Conservation (phyloP, 1,140 invertebrate species). For the Polyergus mexicanus region DNA sequence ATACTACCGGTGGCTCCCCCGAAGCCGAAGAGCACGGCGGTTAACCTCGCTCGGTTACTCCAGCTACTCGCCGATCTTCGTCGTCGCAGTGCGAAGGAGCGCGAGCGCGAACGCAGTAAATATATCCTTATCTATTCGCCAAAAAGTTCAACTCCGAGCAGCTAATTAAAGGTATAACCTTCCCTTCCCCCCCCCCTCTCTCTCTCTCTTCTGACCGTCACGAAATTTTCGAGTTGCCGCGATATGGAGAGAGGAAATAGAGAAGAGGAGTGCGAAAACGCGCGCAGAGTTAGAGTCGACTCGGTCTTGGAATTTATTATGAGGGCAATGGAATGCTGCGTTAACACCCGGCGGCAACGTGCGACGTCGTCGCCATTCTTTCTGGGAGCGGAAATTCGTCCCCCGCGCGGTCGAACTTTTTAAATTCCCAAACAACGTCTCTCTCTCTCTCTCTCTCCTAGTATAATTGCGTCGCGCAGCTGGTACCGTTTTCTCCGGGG, state of each 20-base stretch:
- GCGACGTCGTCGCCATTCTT: conserved; percentile 48
- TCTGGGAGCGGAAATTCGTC: conserved; percentile 26
- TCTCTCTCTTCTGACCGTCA: not conserved
- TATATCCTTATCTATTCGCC: conserved; percentile 81
- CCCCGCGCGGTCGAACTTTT: conserved; percentile 29
- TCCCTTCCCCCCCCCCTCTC: conserved; percentile 21
- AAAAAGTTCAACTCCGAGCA: conserved; percentile 78
- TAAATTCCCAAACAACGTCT: conserved; percentile 41
- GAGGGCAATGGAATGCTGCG: conserved; percentile 33
- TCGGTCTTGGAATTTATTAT: conserved; percentile 45
- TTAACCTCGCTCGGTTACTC: conserved; percentile 72
- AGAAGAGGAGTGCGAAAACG: conserved; percentile 8
- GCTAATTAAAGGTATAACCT: conserved; percentile 81
- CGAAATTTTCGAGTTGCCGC: conserved; percentile 44
- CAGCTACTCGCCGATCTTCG: conserved; percentile 10
- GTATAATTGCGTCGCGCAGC: conserved; percentile 43
- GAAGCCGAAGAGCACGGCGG: conserved; percentile 69
- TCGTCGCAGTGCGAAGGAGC: conserved; percentile 15
- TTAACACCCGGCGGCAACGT: conserved; percentile 47
- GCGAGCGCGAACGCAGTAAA: conserved; percentile 74
- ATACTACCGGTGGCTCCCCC: conserved; percentile 66
- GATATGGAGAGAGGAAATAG: conserved; percentile 15
- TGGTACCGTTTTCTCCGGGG: conserved; percentile 17
- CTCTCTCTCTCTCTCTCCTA: conserved; percentile 21
- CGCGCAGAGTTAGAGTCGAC: conserved; percentile 20